Conservation (phyloP, 2,797 vertebrate genomes). For the Cetoscarus ocellatus region DNA sequence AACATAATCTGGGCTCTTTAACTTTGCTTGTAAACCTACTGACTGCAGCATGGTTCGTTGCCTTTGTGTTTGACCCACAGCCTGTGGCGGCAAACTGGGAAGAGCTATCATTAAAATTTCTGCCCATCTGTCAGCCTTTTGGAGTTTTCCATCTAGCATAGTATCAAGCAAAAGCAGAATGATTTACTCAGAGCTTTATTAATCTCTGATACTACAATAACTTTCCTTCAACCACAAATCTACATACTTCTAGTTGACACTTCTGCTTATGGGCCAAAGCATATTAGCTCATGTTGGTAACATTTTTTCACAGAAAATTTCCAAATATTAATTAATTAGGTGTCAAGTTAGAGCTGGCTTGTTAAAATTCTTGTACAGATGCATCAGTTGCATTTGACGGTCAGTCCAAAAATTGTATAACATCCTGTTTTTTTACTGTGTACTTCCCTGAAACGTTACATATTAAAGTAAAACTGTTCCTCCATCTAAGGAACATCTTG, state of each 20-base stretch:
- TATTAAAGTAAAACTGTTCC: not conserved
- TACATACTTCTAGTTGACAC: too few species aligned
- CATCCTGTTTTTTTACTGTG: not conserved
- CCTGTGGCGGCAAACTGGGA: slow-evolving; percentile 33
- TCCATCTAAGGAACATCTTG: not conserved
- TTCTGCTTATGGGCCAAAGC: too few species aligned
- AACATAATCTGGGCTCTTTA: too few species aligned
- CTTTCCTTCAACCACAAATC: too few species aligned
- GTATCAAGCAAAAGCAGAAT: slow-evolving; percentile 7
- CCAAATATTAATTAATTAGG: too few species aligned
- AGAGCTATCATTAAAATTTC: slow-evolving; percentile 27
- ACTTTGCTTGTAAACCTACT: too few species aligned
- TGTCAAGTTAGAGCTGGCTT: not conserved
- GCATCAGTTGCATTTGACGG: not conserved
- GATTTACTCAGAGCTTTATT: too few species aligned
- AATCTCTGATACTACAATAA: too few species aligned
- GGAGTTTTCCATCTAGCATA: slow-evolving; percentile 4
- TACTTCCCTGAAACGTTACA: slow-evolving; percentile 3
- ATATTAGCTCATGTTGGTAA: too few species aligned
- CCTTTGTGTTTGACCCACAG: slow-evolving; percentile 37
- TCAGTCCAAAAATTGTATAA: not conserved
- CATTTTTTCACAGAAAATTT: too few species aligned
- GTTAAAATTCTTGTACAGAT: not conserved
- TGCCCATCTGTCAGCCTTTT: slow-evolving; percentile 20
- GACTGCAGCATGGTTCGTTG: slow-evolving; percentile 14